Percentiles rank a stretch among this genome's conserved stretches.
Evolutionary conservation across 1,140 invertebrate genomes (phyloP).

Genomic region (Hycleus phaleratus): DNA sequence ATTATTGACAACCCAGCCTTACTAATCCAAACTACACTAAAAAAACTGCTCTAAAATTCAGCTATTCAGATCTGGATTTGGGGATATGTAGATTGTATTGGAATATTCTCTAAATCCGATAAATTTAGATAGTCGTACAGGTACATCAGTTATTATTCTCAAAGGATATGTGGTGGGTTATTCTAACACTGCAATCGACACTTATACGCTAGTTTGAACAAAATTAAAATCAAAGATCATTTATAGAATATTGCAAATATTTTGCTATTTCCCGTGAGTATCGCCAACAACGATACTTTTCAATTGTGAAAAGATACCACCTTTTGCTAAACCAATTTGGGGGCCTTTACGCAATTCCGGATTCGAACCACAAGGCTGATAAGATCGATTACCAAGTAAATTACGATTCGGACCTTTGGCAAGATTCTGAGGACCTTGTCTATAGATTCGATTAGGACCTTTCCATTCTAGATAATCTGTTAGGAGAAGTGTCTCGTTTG

Average conservation of each 20-base stretch:
- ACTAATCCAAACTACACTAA: neutral
- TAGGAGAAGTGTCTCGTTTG: constrained; percentile 57
- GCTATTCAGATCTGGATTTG: too few relatives aligned
- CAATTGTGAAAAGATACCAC: constrained; percentile 57
- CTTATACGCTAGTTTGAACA: neutral
- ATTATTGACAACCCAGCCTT: constrained; percentile 11
- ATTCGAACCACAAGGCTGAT: constrained; percentile 52
- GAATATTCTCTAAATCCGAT: neutral
- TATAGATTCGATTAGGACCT: constrained; percentile 51
- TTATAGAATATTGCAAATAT: constrained; percentile 24
- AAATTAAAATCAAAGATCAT: neutral
- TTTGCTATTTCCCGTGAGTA: constrained; percentile 47
- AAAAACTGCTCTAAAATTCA: constrained; percentile 1
- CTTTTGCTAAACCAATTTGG: constrained; percentile 53
- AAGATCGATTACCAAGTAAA: constrained; percentile 42
- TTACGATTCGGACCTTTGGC: constrained; percentile 48
- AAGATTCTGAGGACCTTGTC: constrained; percentile 39
- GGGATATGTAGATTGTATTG: too few relatives aligned
- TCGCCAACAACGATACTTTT: constrained; percentile 44
- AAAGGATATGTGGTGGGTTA: neutral
- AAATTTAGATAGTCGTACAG: too few relatives aligned
- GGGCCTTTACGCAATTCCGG: constrained; percentile 55
- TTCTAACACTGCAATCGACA: neutral
- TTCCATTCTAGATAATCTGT: constrained; percentile 65
- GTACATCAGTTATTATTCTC: constrained; percentile 2